Evolutionary conservation across 2,113 vertebrate genomes (phyloP).

Genomic region (Chloebia gouldiae): DNA sequence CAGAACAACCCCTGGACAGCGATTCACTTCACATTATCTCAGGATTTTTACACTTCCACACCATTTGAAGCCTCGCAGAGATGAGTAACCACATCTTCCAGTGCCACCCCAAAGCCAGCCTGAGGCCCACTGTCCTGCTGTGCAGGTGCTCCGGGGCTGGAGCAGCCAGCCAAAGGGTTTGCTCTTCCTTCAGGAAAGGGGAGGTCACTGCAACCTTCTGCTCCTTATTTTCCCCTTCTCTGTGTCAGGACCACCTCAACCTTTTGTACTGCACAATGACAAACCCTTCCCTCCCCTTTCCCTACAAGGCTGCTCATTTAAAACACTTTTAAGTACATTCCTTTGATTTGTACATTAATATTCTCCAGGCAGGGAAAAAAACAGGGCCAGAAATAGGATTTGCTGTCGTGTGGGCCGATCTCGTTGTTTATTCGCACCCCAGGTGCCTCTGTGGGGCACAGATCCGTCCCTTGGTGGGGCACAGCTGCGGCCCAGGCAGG

Average conservation of each 20-base stretch:
- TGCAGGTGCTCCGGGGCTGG: not conserved
- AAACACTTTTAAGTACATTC: not conserved
- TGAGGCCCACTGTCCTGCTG: not conserved
- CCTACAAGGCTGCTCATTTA: not conserved
- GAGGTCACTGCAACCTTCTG: not conserved
- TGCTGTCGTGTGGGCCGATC: not conserved
- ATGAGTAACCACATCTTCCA: not conserved
- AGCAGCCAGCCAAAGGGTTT: not conserved
- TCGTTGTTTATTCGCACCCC: not conserved
- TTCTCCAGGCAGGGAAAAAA: not conserved
- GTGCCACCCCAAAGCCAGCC: not conserved
- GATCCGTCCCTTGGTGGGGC: not conserved
- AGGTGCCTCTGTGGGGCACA: not conserved
- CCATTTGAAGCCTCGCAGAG: not conserved
- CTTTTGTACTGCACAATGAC: not conserved
- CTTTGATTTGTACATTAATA: slow-evolving; percentile 48
- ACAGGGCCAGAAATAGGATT: not conserved
- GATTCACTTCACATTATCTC: not conserved
- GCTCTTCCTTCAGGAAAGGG: not conserved
- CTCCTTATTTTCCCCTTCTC: not conserved
- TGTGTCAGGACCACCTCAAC: not conserved
- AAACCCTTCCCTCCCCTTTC: not conserved
- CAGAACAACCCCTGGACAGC: not conserved
- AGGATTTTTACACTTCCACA: not conserved
- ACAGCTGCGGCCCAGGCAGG: too few relatives aligned